Conservation (phyloP, 2,113 vertebrate species). For the Dendrocopos noguchii region DNA sequence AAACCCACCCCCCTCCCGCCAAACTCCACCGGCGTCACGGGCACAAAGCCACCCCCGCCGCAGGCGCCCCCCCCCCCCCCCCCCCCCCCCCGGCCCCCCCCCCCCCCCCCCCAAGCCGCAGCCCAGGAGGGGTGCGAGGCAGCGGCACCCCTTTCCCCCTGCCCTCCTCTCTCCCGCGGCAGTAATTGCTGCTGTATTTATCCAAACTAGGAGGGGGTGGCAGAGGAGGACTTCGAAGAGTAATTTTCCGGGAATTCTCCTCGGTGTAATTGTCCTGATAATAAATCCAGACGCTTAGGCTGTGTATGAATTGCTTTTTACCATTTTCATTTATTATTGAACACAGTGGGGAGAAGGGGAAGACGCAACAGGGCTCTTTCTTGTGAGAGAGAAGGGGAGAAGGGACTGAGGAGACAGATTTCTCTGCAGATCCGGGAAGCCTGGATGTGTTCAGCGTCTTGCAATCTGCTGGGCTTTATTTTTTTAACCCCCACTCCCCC, state of each 20-base stretch:
- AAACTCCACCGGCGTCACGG: accelerated
- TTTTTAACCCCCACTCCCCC: no score
- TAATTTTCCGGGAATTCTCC: slow-evolving; percentile 58
- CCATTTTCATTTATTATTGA: slow-evolving; percentile 63
- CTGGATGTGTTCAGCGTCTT: not conserved
- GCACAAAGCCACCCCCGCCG: not conserved
- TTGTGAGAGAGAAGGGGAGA: slow-evolving; percentile 46
- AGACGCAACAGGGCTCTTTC: slow-evolving; percentile 58
- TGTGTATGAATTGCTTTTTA: slow-evolving; percentile 54
- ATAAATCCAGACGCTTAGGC: slow-evolving; percentile 49
- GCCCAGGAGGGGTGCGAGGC: not conserved
- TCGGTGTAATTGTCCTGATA: slow-evolving; percentile 55
- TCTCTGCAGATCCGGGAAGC: slow-evolving; percentile 62
- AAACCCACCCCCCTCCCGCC: accelerated
- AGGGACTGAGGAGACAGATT: slow-evolving; percentile 35
- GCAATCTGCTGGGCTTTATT: not conserved
- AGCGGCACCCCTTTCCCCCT: not conserved
- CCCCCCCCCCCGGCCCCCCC: not conserved
- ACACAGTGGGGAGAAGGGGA: slow-evolving; percentile 65
- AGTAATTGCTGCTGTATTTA: slow-evolving; percentile 61
- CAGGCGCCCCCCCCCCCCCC: not conserved
- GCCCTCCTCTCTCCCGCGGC: not conserved
- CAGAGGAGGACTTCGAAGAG: slow-evolving; percentile 61
- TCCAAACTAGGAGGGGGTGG: slow-evolving; percentile 65
- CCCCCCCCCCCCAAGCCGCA: not conserved